Percentiles rank a stretch among this genome's conserved stretches.
These are phyloP conservation scores for Nothobranchius furzeri DNA, from an alignment of 2,113 vertebrate genomes.

Conservation along the genomic window DNA sequence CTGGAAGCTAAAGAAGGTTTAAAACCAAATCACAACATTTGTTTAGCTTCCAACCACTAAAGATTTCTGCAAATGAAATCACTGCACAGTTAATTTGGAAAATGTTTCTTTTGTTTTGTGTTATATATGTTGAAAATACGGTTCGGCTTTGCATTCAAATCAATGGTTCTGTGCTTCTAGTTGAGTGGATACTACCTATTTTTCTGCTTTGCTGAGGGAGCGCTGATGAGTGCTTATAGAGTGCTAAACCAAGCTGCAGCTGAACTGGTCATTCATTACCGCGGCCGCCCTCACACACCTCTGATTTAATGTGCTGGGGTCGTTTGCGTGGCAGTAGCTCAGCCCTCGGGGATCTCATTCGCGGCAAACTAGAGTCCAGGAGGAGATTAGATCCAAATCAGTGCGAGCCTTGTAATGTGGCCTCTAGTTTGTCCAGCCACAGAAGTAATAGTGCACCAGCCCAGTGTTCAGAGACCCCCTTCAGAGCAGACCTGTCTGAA, in stretches of 20 bases:
- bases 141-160: slow-evolving; percentile 27
- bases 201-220: slow-evolving; percentile 53
- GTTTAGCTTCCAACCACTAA: slow-evolving; percentile 56
- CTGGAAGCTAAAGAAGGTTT: slow-evolving; percentile 72
- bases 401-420: slow-evolving; percentile 66
- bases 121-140: slow-evolving; percentile 17
- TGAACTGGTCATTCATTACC: slow-evolving; percentile 73
- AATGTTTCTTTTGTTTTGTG: no score
- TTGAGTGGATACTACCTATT: slow-evolving; percentile 33
- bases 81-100: slow-evolving; percentile 34
- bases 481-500: slow-evolving; percentile 59
- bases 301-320: slow-evolving; percentile 73
- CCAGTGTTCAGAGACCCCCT: slow-evolving; percentile 64
- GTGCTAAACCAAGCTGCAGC: slow-evolving; percentile 64
- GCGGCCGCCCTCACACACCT: slow-evolving; percentile 54
- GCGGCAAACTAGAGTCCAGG: slow-evolving; percentile 58
- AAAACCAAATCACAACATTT: slow-evolving; percentile 65
- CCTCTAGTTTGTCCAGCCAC: slow-evolving; percentile 41
- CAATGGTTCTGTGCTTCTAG: slow-evolving; percentile 29
- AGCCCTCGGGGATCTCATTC: slow-evolving; percentile 72
- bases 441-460: slow-evolving; percentile 42
- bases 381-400: slow-evolving; percentile 76
- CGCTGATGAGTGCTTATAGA: slow-evolving; percentile 71
- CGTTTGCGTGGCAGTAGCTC: slow-evolving; percentile 71
- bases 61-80: slow-evolving; percentile 67